These are phyloP conservation scores for Ctenodactylus gundi DNA, from an alignment of 2,113 vertebrate species.

Conservation along the genomic window DNA sequence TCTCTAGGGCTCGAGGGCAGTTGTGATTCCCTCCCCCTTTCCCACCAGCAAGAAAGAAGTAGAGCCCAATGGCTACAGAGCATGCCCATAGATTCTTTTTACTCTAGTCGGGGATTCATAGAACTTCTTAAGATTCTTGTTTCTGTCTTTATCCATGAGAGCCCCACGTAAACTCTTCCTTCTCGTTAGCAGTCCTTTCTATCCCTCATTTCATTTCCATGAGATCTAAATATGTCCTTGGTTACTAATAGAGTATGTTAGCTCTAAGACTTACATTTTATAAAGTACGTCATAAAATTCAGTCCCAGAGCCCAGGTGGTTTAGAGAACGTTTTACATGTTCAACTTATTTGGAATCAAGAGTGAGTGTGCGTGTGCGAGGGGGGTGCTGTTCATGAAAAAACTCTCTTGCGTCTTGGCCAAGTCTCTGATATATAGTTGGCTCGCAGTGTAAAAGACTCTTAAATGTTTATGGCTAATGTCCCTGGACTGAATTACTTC, in stretches of 20 bases:
- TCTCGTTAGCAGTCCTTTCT: neutral
- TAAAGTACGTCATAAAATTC: slow-evolving; percentile 83
- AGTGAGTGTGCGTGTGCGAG: too few species aligned
- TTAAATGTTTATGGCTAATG: slow-evolving; percentile 19
- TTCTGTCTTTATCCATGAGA: neutral
- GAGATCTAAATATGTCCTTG: slow-evolving; percentile 79
- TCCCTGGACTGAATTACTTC: slow-evolving; percentile 20
- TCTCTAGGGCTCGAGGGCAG: neutral
- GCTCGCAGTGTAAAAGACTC: slow-evolving; percentile 59
- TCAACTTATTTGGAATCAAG: slow-evolving; percentile 71
- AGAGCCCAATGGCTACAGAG: neutral
- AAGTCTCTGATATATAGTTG: slow-evolving; percentile 63
- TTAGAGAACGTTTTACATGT: slow-evolving; percentile 70
- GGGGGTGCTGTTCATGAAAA: slow-evolving; percentile 2
- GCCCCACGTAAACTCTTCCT: neutral
- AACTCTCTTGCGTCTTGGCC: slow-evolving; percentile 56
- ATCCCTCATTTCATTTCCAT: slow-evolving; percentile 43
- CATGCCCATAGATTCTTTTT: neutral
- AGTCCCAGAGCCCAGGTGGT: slow-evolving; percentile 81
- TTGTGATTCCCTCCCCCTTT: neutral
- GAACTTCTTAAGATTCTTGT: neutral
- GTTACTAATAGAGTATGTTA: slow-evolving; percentile 79
- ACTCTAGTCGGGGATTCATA: neutral
- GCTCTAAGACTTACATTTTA: slow-evolving; percentile 81
- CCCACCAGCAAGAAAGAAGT: neutral